Evolutionary conservation across 1,140 invertebrate species (phyloP).

Genomic region (Scaptomyza montana): DNA sequence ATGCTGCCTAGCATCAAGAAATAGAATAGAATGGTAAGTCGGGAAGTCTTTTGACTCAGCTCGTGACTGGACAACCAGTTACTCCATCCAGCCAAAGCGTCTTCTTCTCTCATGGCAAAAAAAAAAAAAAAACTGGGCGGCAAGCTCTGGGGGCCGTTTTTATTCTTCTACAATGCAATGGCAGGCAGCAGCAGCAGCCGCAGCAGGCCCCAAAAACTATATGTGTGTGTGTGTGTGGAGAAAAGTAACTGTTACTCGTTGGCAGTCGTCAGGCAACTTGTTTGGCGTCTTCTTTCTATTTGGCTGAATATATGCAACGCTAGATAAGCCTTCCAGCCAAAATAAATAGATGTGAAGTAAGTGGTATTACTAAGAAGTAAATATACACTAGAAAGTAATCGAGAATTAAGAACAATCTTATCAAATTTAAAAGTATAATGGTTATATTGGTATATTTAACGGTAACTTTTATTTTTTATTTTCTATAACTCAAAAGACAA

Average conservation of each 20-base stretch:
- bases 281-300: conserved; percentile 72
- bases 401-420: not conserved
- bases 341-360: conserved; percentile 17
- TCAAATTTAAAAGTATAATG: no score
- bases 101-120: conserved; percentile 28
- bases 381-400: conserved; percentile 11
- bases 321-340: conserved; percentile 27
- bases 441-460: no score
- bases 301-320: conserved; percentile 45
- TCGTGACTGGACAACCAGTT: conserved; percentile 77
- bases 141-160: conserved; percentile 31
- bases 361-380: not conserved
- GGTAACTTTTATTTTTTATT: no score
- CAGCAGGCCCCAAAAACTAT: conserved; percentile 9
- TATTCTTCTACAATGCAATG: not conserved
- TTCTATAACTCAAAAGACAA: no score
- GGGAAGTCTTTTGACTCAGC: conserved; percentile 46
- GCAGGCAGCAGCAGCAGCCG: not conserved
- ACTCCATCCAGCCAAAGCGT: conserved; percentile 2
- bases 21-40: conserved; percentile 61
- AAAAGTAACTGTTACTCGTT: conserved; percentile 78
- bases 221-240: conserved; percentile 46
- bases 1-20: conserved; percentile 29
- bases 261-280: conserved; percentile 66
- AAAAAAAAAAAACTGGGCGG: conserved; percentile 45